Evolutionary conservation across 23 tunicate species (phyloP).

Genomic region (Oikopleura albicans): DNA sequence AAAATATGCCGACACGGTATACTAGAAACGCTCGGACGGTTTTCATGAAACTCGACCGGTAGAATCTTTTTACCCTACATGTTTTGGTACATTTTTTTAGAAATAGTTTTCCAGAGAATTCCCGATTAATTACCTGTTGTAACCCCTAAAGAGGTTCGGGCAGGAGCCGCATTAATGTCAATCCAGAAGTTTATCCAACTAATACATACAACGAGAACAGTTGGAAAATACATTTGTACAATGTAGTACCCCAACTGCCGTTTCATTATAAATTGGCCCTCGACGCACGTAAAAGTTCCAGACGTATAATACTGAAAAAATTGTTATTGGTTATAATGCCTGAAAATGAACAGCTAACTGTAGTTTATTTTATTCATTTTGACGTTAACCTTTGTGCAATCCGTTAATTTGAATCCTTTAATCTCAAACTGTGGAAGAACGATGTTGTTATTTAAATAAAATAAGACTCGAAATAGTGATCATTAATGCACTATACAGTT

Average conservation of each 20-base stretch:
- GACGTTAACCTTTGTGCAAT: slow-evolving; percentile 29
- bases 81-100: no score
- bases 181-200: slow-evolving; percentile 96
- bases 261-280: slow-evolving; percentile 54
- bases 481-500: no score
- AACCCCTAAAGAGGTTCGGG: slow-evolving; percentile 70
- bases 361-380: no score
- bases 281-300: slow-evolving; percentile 74
- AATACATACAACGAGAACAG: slow-evolving; percentile 47
- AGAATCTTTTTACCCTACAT: no score
- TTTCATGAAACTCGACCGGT: no score
- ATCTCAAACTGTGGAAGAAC: slow-evolving; percentile 63
- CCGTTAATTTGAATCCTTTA: slow-evolving; percentile 51
- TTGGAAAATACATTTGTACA: slow-evolving; percentile 76
- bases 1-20: no score
- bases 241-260: slow-evolving; percentile 71
- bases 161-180: slow-evolving; percentile 85
- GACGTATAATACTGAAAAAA: not conserved
- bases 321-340: no score
- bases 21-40: no score
- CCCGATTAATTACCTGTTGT: slow-evolving; percentile 41
- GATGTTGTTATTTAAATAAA: slow-evolving; percentile 27
- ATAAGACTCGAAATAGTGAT: no score
- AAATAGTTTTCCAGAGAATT: no score
- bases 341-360: no score